Evolutionary conservation across 2,888 invertebrate species (phyloP).

Genomic region (Thymelicus sylvestris): DNA sequence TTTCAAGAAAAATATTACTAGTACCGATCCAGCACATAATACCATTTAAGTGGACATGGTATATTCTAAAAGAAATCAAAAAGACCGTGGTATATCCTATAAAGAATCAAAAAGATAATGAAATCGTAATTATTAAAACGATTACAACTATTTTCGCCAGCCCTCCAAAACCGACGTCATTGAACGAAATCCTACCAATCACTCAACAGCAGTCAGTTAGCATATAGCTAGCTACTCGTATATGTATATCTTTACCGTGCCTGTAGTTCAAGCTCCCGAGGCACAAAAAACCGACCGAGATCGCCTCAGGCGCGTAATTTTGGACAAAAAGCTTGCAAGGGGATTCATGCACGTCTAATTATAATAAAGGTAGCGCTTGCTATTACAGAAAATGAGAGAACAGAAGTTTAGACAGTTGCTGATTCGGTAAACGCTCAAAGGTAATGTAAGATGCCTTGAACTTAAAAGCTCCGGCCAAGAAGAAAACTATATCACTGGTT

Average conservation of each 20-base stretch:
- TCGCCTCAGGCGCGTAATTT: slow-evolving; percentile 33
- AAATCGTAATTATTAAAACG: too few species aligned
- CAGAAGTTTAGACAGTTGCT: not conserved
- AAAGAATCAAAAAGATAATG: too few species aligned
- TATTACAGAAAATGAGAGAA: not conserved
- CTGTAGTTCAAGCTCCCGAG: slow-evolving; percentile 55
- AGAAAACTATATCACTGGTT: too few species aligned
- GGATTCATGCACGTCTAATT: slow-evolving; percentile 26
- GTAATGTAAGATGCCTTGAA: too few species aligned
- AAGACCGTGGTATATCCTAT: too few species aligned
- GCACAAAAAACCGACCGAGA: slow-evolving; percentile 47
- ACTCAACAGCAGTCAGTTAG: slow-evolving; percentile 78
- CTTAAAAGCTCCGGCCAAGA: too few species aligned
- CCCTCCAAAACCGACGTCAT: slow-evolving; percentile 54
- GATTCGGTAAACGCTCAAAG: too few species aligned
- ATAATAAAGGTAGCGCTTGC: slow-evolving; percentile 9
- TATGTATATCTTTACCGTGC: too few species aligned
- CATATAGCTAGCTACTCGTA: slow-evolving; percentile 53
- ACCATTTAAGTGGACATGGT: too few species aligned
- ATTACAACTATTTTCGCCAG: not conserved
- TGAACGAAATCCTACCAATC: slow-evolving; percentile 80
- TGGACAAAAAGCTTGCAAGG: slow-evolving; percentile 17
- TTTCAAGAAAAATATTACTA: too few species aligned
- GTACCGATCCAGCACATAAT: too few species aligned
- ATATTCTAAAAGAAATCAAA: too few species aligned